Conservation (phyloP, 2,797 vertebrate genomes). For the Myoxocephalus aenaeus region DNA sequence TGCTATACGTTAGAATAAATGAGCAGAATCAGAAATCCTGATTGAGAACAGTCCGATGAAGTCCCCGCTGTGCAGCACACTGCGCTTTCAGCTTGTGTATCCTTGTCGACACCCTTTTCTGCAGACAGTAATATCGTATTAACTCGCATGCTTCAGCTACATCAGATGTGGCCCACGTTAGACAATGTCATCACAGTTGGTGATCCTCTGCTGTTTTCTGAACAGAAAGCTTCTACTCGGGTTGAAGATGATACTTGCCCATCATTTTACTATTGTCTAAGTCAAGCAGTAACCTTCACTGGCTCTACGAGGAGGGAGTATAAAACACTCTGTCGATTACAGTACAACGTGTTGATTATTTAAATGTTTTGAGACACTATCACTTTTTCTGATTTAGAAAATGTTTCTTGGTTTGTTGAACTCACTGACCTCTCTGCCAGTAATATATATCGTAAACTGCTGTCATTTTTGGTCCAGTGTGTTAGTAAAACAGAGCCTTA, state of each 20-base stretch:
- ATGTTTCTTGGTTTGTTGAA: constrained; percentile 38
- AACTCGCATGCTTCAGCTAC: constrained; percentile 70
- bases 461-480: constrained; percentile 53
- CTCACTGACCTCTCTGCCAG: constrained; percentile 31
- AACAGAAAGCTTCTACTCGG: neutral
- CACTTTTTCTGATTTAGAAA: constrained; percentile 29
- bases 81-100: constrained; percentile 43
- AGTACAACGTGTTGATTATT: constrained; percentile 37
- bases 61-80: constrained; percentile 9
- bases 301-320: constrained; percentile 37
- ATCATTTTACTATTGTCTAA: constrained; percentile 48
- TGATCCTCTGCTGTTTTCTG: constrained; percentile 42
- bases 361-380: constrained; percentile 56
- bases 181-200: constrained; percentile 37
- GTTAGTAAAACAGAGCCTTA: constrained; percentile 52
- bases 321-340: constrained; percentile 39
- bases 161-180: constrained; percentile 43
- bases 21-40: constrained; percentile 65
- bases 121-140: constrained; percentile 50
- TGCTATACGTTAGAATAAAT: neutral
- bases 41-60: constrained; percentile 39
- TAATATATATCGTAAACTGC: constrained; percentile 46
- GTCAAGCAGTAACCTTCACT: constrained; percentile 30
- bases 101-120: constrained; percentile 34
- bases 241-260: constrained; percentile 15